Evolutionary conservation across 2,113 vertebrate species (phyloP), one percentile per base, ranked within the genome.

Genomic region (Paedocypris sp.): DNA sequence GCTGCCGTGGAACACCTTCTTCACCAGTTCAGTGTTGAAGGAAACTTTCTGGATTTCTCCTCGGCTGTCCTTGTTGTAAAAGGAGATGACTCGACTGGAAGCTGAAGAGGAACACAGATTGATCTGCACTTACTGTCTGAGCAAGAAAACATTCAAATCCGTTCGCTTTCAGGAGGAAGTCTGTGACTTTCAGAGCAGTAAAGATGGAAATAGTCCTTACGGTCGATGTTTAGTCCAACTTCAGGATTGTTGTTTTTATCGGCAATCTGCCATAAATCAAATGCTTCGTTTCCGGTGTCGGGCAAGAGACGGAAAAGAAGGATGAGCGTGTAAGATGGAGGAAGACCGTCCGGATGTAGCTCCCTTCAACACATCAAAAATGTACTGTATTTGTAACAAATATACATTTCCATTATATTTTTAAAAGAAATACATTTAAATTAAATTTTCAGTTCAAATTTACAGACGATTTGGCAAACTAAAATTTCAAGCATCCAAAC

Each of bases 251-350:
- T 88, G 79, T 90, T 90, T 78, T 85, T 86, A 82, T 95, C 91
- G n/a, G 92, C 79, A 66, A 99, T 90, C 83, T 99, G 95, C 95
- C 95, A 99, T 68, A 99, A 82, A 71, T 95, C 91, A 78, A 99
- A 99, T 32, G 94, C 85, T 45, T 97, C 91, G 1, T 60, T 87
- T 47, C 85, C 77, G 2, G 91, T 85, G 70, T 96, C 92, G 0
- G 93, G 89, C 36, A 99, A 83, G 56, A 99, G 83, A 31, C 92
- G 92, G 85, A 99, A 91, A 38, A 98, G 77, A 62, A 98, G 64
- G 75, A 97, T 88, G 71, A 99, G 89, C 1, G 95, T 98, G 79
- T 95, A 99, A 0, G 91, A 82, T 64, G 85, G 86, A 11, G 93
- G 91, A 64, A 99, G 79, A 66, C 95, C 95, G 4, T 96, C 91